Conservation (phyloP, 2,113 vertebrate species). For the Aegithalos caudatus region DNA sequence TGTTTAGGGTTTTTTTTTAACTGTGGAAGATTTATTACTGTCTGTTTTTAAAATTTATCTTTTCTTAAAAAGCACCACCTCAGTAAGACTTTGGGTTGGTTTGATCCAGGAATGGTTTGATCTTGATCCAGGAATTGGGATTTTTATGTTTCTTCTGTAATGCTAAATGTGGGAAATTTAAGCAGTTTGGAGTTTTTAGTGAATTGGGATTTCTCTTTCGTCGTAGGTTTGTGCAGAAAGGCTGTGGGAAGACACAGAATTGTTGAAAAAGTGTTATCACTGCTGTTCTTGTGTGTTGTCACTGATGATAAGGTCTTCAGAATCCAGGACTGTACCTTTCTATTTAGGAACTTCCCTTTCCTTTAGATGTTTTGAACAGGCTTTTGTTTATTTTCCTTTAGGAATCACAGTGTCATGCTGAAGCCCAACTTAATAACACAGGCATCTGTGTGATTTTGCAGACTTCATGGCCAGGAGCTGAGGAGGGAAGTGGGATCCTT, state of each 20-base stretch:
- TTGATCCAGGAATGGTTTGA: too few relatives aligned
- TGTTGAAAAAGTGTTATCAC: neutral
- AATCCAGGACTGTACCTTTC: neutral
- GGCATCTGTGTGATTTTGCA: neutral
- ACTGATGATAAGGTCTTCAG: neutral
- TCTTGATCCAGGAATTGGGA: neutral
- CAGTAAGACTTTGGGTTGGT: neutral
- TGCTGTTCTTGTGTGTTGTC: neutral
- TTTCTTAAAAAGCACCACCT: neutral
- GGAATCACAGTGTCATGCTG: neutral
- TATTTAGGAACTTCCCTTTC: slow-evolving; percentile 38
- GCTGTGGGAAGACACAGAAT: neutral
- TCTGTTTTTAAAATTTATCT: neutral
- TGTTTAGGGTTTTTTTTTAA: neutral
- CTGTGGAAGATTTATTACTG: neutral
- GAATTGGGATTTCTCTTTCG: neutral
- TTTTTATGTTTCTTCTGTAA: neutral
- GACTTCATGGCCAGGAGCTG: neutral
- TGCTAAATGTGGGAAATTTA: neutral
- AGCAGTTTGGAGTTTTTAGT: neutral
- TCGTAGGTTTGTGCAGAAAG: neutral
- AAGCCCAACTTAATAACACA: neutral
- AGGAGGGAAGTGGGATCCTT: neutral
- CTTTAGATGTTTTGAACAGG: neutral
- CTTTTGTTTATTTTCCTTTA: slow-evolving; percentile 9